Percentiles rank a stretch among this genome's conserved stretches.
Evolutionary conservation across 92 coral and sea anemone genomes (phyloP).

Genomic region (Umimayanthus chanpuru): DNA sequence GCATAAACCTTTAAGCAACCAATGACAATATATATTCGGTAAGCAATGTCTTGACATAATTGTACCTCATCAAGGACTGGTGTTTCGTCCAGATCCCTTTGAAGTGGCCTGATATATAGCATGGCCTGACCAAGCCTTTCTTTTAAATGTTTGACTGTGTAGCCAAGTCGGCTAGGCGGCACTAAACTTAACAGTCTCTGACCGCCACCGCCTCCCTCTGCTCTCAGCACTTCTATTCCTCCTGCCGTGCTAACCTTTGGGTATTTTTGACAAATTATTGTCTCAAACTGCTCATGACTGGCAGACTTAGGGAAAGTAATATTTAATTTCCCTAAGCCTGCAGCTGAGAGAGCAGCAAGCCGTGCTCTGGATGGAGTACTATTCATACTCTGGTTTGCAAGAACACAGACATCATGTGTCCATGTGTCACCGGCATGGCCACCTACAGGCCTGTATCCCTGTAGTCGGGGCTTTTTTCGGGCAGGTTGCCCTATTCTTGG

Average conservation of each 20-base stretch:
- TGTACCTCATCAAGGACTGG: constrained; percentile 15
- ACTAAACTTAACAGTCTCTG: constrained; percentile 32
- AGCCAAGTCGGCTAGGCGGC: constrained; percentile 55
- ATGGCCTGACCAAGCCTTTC: constrained; percentile 61
- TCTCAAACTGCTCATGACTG: not conserved
- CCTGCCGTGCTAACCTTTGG: constrained; percentile 1
- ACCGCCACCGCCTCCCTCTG: constrained; percentile 65
- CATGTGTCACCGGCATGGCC: not conserved
- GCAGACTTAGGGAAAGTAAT: constrained; percentile 10
- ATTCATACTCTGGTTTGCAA: constrained; percentile 17
- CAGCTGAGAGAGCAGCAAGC: too few relatives aligned
- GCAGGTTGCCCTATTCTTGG: constrained; percentile 19
- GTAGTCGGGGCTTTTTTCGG: not conserved
- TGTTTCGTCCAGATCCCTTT: constrained; percentile 55
- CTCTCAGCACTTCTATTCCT: constrained; percentile 55
- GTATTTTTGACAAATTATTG: not conserved
- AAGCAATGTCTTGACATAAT: not conserved
- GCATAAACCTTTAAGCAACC: too few relatives aligned
- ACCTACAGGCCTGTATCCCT: constrained; percentile 14
- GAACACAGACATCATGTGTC: constrained; percentile 9
- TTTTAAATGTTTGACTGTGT: constrained; percentile 49
- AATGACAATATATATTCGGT: not conserved
- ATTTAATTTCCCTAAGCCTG: not conserved
- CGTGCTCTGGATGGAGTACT: too few relatives aligned
- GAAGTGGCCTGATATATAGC: constrained; percentile 58